Conservation (phyloP, 2,888 invertebrate species). For the Agapostemon virescens region DNA sequence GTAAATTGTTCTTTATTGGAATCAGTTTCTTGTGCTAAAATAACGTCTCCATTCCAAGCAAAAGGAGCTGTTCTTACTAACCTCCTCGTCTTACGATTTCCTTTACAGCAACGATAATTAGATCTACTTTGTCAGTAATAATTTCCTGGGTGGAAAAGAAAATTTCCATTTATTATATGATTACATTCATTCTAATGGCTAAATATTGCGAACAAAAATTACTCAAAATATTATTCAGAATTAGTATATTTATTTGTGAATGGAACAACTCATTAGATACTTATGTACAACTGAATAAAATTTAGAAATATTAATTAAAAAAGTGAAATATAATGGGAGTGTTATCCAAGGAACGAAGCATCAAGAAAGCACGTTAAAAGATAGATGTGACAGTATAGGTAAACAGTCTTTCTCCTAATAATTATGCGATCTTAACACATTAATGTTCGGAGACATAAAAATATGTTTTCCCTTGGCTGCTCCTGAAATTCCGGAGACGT, state of each 20-base stretch:
- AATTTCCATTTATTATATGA: not conserved
- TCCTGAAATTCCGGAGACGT: no score
- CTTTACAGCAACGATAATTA: not conserved
- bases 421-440: no score
- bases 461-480: no score
- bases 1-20: no score
- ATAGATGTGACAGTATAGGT: not conserved
- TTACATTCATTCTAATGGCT: not conserved
- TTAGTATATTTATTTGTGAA: not conserved
- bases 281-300: not conserved
- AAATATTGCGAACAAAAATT: not conserved
- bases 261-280: not conserved
- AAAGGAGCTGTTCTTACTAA: no score
- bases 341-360: no score
- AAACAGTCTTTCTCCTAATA: not conserved
- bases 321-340: not conserved
- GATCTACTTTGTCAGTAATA: not conserved
- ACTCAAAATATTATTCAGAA: not conserved
- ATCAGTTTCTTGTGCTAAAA: no score
- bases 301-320: not conserved
- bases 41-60: no score
- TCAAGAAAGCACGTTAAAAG: not conserved
- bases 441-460: no score
- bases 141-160: not conserved
- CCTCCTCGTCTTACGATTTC: no score